A percentile compares a stretch with the other conserved stretches of the same genome.
phyloP scores from a whole-genome alignment of 2,113 vertebrate species.

The Semicossyphus pulcher region DNA sequence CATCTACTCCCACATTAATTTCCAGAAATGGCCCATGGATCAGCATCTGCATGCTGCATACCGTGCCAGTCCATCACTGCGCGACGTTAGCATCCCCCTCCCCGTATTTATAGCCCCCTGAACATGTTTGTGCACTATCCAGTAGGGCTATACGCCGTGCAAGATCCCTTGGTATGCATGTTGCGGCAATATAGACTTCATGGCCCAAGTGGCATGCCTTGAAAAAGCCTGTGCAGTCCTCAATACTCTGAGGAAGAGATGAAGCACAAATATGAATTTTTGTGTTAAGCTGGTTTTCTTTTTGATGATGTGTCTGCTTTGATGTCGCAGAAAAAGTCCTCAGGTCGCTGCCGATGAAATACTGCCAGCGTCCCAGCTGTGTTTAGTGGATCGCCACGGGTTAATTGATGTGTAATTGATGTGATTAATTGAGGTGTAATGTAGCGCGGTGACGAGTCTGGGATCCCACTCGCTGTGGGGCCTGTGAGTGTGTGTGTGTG shows the following conservation, averaged over 20 bases:
- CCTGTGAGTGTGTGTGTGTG: conserved; percentile 4
- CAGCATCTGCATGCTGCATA: conserved; percentile 62
- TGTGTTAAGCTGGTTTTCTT: conserved; percentile 27
- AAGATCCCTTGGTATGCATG: conserved; percentile 4
- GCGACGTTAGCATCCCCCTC: background rate
- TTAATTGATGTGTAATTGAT: conserved; percentile 85
- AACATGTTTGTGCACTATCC: conserved; percentile 37
- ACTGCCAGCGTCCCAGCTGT: conserved; percentile 50
- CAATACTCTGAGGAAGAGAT: conserved; percentile 23
- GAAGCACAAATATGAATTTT: conserved; percentile 41
- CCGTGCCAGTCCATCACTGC: conserved; percentile 44
- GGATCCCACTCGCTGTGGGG: conserved; percentile 64
- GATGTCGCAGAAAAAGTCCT: conserved; percentile 64
- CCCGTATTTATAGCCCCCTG: conserved; percentile 48
- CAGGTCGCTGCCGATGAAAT: conserved; percentile 55
- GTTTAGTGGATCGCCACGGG: conserved; percentile 73
- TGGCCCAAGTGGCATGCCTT: conserved; percentile 18
- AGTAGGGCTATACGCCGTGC: conserved; percentile 1
- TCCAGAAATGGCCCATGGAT: conserved; percentile 60
- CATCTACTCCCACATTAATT: conserved; percentile 61
- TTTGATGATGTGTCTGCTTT: conserved; percentile 55
- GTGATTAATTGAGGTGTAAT: conserved; percentile 87
- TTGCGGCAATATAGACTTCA: conserved; percentile 43
- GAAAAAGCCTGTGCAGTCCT: conserved; percentile 21
- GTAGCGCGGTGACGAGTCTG: conserved; percentile 72